Percentiles rank a stretch among this genome's conserved stretches.
These are phyloP conservation scores for Leucophora obtusa DNA, from an alignment of 2,888 invertebrate genomes.

Conservation along the genomic window DNA sequence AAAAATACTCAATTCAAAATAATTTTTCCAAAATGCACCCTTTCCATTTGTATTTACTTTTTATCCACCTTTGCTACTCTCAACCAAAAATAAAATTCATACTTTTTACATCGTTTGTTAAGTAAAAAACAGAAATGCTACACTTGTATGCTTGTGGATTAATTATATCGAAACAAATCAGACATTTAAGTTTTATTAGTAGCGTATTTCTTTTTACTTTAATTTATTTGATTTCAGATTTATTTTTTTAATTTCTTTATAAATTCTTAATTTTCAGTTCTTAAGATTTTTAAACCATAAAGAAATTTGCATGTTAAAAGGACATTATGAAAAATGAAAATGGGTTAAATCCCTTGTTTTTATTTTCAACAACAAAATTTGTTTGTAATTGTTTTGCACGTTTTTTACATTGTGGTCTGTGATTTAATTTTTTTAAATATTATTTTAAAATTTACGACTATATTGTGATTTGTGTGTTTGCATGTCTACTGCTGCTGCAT, in stretches of 20 bases:
- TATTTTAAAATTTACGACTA: conserved; percentile 32
- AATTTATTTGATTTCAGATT: not conserved
- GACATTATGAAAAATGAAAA: conserved; percentile 47
- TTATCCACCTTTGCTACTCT: conserved; percentile 51
- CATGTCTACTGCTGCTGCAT: conserved; percentile 64
- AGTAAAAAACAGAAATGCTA: conserved; percentile 51
- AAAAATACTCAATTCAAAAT: not conserved
- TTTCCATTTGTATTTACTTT: conserved; percentile 66
- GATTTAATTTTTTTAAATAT: conserved; percentile 39
- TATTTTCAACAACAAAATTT: conserved; percentile 30
- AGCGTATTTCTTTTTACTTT: conserved; percentile 38
- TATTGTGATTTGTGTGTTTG: conserved; percentile 60
- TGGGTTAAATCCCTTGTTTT: conserved; percentile 23
- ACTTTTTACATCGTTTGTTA: conserved; percentile 49
- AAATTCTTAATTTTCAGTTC: not conserved
- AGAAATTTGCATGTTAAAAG: conserved; percentile 56
- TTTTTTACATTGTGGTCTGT: conserved; percentile 48
- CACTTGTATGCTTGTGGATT: conserved; percentile 62
- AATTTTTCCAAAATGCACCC: conserved; percentile 65
- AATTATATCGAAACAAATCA: conserved; percentile 39
- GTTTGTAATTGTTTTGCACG: conserved; percentile 58
- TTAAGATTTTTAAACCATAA: conserved; percentile 18
- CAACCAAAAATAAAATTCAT: conserved; percentile 46
- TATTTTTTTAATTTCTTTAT: conserved; percentile 11
- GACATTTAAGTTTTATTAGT: conserved; percentile 44